Evolutionary conservation across 2,888 invertebrate species (phyloP), one percentile per base, ranked within the genome.

Genomic region (Drosophila mayaguana): DNA sequence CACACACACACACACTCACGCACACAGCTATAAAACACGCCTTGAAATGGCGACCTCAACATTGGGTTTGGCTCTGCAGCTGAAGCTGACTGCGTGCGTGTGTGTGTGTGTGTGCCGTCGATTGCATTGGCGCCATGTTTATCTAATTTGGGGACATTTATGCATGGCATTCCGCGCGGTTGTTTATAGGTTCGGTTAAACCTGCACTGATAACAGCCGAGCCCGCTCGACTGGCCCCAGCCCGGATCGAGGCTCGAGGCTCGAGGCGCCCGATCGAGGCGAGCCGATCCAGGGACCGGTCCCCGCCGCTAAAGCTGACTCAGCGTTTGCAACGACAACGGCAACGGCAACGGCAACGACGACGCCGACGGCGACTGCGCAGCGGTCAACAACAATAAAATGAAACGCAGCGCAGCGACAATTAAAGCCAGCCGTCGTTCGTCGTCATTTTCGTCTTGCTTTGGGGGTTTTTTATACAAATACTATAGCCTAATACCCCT

Each of bases 121-220:
- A 91, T 91, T 91, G 91, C 91, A 88, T 91, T 92, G 92, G 92
- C 92, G 92, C 92, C 92, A 92, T 91, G 88, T 91, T 92, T 92
- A 92, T 92, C 92, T 92, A 92, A 92, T 92, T 92, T 90, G 91
- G 92, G 92, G 92, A 92, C 92, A 91, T 91, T 92, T 92, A 92
- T 92, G 92, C 92, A 92, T 92, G 92, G 92, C 92, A 92, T 92
- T 92, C 92, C 91, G 91, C 90, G 91, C 91, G 90, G 91, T 91
- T 91, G 91, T 91, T 91, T 91, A 91, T 91, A 91, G 91, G 89
- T 91, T 91, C 91, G 91, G 91, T 91, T 91, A 91, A 91, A 91
- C 91, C 91, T 91, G 91, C 91, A 91, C 91, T 91, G 91, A 91
- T 91, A 91, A 91, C 84, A 22, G 45, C 45, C 45, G 16, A 45